Base-by-base conservation (phyloP, 2,113 vertebrate species). In the Pimephales promelas region DNA sequence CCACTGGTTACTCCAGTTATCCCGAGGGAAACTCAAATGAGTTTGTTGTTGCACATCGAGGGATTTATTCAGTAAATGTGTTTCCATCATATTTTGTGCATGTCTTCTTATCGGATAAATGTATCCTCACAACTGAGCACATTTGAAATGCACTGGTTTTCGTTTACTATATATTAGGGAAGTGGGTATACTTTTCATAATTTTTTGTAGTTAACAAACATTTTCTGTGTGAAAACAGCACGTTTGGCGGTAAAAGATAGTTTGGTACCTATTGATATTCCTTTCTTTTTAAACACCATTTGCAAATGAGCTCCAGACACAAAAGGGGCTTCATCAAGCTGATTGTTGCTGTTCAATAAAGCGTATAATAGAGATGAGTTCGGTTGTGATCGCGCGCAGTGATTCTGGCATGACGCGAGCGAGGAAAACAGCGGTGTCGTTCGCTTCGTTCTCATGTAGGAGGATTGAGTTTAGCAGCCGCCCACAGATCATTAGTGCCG, bases 391-490 rank as follows among this genome's bases (percentile, higher is more conserved):
- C n/a, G 45, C 22, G 40, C 45, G 68, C 68, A 47, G 68, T 72
- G 16, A 47, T 72, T 26, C 68, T 45, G 36, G 40, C 5, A 11
- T 71, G 36, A 70, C 20, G 20, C 5, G 20, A 45, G 36, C 4
- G 68, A 13, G 40, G 68, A 1, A 9, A 20, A 68, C 18, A 36
- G 20, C 22, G 5, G 5, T 11, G 3, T 71, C 68, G 16, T 47
- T 47, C 1, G 13, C 70, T 45, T 72, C 61, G 59, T 83, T 70
- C 22, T 70, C 8, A 49, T 54, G 83, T 78, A 82, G 76, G 62
- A 75, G 47, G 78, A 78, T 26, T 66, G 73, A 54, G 62, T 79
- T 87, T 75, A 86, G 62, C 61, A 52, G 80, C 79, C 64, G n/a
- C 79, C 54, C 56, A 80, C 70, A 61, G 85, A 40, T 72, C 70